Evolutionary conservation across 1,140 invertebrate species (phyloP).

Genomic region (Hormaphis cornu): DNA sequence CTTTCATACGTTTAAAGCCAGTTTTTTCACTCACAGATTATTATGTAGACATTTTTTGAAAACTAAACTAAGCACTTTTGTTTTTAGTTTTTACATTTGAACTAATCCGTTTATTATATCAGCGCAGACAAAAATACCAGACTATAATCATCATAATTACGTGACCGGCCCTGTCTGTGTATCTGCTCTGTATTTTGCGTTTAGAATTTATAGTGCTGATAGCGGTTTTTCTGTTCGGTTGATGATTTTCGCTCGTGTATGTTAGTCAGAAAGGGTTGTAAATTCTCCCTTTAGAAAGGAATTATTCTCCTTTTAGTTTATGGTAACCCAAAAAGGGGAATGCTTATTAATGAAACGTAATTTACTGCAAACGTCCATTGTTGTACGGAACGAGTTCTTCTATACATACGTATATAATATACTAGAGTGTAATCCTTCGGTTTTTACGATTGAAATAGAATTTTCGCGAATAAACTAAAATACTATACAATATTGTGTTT

Average conservation of each 20-base stretch:
- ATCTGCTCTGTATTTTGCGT: too few species aligned
- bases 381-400: constrained; percentile 8
- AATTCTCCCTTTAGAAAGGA: neutral
- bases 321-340: neutral
- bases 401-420: neutral
- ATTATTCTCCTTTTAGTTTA: neutral
- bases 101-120: too few species aligned
- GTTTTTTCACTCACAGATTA: too few species aligned
- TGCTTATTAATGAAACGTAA: constrained; percentile 24
- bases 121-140: too few species aligned
- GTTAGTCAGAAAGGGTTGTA: neutral
- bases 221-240: neutral
- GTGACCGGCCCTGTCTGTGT: too few species aligned
- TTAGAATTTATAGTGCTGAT: too few species aligned
- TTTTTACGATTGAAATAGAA: neutral
- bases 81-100: too few species aligned
- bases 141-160: too few species aligned
- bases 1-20: too few species aligned
- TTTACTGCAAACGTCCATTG: neutral
- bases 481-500: neutral
- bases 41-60: too few species aligned
- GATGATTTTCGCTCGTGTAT: neutral
- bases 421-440: neutral
- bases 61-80: too few species aligned
- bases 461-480: neutral